Percentiles rank a stretch among this genome's conserved stretches.
Conservation (phyloP, 2,797 vertebrate species). For the Enteromius treurensis region DNA sequence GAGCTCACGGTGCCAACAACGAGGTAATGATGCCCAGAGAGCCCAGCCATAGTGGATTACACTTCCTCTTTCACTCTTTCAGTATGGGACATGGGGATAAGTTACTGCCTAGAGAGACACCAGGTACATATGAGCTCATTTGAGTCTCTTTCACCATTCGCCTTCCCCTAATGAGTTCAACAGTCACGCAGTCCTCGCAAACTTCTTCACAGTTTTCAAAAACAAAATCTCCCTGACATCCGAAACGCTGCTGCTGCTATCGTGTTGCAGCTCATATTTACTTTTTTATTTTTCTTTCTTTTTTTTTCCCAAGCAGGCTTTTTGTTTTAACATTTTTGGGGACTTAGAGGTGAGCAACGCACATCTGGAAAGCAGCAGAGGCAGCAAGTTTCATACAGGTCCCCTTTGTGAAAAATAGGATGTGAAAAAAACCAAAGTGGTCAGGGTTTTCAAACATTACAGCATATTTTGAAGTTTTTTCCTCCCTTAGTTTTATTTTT, state of each 20-base stretch:
- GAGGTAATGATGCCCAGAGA: constrained; percentile 72
- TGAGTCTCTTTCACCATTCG: constrained; percentile 37
- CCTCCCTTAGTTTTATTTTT: constrained; percentile 70
- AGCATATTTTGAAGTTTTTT: constrained; percentile 82
- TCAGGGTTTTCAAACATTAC: constrained; percentile 79
- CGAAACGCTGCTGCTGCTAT: constrained; percentile 27
- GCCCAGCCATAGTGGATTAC: constrained; percentile 52
- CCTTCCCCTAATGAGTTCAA: constrained; percentile 42
- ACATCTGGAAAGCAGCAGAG: constrained; percentile 81
- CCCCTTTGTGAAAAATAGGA: constrained; percentile 80
- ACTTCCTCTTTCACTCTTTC: constrained; percentile 43
- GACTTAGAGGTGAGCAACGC: constrained; percentile 68
- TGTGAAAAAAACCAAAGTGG: constrained; percentile 67
- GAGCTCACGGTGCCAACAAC: constrained; percentile 63
- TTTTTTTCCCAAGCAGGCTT: neutral
- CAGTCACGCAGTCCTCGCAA: constrained; percentile 36
- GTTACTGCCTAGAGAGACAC: constrained; percentile 28
- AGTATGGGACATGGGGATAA: constrained; percentile 45
- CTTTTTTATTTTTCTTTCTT: constrained; percentile 35
- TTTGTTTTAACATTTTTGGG: constrained; percentile 55
- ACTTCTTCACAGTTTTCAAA: constrained; percentile 48
- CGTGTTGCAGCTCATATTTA: constrained; percentile 37
- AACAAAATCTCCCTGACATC: constrained; percentile 46
- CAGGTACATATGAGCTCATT: constrained; percentile 49
- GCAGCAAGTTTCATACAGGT: constrained; percentile 75